Evolutionary conservation across 2,797 vertebrate genomes (phyloP), one percentile per base, ranked within the genome.

Genomic region (Pangasius larnaudii): DNA sequence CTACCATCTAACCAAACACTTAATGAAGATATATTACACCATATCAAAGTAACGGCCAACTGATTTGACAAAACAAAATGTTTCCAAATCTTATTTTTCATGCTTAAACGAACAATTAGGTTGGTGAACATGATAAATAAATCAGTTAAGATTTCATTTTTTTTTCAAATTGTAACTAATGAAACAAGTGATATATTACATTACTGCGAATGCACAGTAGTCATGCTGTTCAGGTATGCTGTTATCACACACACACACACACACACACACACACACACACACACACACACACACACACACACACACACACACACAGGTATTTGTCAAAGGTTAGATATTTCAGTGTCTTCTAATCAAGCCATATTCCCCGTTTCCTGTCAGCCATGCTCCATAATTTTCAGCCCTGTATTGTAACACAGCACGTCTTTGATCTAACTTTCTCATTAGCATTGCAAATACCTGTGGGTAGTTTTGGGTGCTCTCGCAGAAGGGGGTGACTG

Each of bases 391-490:
- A 90, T 93, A 94, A 94, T 92, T 92, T 94, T 90, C 61, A 94
- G 92, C 92, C 93, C 92, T 93, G 92, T 95, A 95, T 95, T 94
- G 95, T 95, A 96, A 95, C 94, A 94, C 93, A 92, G 72, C 89
- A 58, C 80, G 91, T 93, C 95, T 96, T 96, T 96, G 94, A 96
- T 96, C 95, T 96, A 94, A 59, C 83, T 91, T 88, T 88, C 94
- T 94, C 94, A 96, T 96, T 96, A 95, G 94, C 95, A 96, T 96
- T 95, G 94, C 95, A 95, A 96, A 96, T 95, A 92, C 90, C 93
- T 91, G 94, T 59, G 84, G 88, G 65, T 86, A 87, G 90, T 86
- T 88, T 88, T 90, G 90, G 88, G 89, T 88, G 88, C 92, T 88
- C 65, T 36, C 90, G 90, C 91, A 93, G 93, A 93, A 94, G 90